phyloP scores from a whole-genome alignment of 92 coral and sea anemone genomes.

The Palythoa heliodiscus region DNA sequence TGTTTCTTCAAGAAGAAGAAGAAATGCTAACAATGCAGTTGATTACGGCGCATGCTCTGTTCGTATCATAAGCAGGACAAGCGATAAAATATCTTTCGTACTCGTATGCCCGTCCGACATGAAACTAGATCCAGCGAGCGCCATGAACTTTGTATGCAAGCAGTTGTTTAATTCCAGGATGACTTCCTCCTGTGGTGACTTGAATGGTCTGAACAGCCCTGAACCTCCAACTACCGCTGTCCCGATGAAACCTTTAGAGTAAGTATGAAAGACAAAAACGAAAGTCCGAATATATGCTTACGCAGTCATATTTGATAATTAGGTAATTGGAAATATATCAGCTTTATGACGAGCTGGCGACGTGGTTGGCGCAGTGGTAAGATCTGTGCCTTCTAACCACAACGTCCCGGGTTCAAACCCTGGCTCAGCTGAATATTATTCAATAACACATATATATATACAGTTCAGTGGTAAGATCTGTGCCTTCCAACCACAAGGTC shows the following conservation, averaged over 20 bases:
- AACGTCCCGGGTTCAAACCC: too few relatives aligned
- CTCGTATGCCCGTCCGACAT: conserved; percentile 6
- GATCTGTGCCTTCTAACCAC: too few relatives aligned
- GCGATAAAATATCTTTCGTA: background rate
- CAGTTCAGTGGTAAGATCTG: too few relatives aligned
- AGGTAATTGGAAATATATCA: background rate
- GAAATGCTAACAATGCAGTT: background rate
- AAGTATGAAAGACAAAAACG: background rate
- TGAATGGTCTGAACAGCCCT: background rate
- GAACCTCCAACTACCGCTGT: background rate
- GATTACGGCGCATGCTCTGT: conserved; percentile 41
- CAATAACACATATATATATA: too few relatives aligned
- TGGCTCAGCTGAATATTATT: too few relatives aligned
- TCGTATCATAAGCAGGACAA: background rate
- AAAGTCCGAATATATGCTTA: background rate
- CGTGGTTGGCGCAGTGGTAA: too few relatives aligned
- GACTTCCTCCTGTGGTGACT: conserved; percentile 20
- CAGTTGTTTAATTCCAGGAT: conserved; percentile 17
- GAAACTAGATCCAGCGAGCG: background rate
- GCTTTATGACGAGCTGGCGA: background rate
- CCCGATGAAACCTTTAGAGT: conserved; percentile 23
- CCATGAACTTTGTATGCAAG: conserved; percentile 11
- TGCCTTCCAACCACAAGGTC: too few relatives aligned
- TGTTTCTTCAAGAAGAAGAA: background rate
- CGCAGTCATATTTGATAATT: background rate